phyloP scores from a whole-genome alignment of 2,888 invertebrate species.

The Ctenicera cuprea region DNA sequence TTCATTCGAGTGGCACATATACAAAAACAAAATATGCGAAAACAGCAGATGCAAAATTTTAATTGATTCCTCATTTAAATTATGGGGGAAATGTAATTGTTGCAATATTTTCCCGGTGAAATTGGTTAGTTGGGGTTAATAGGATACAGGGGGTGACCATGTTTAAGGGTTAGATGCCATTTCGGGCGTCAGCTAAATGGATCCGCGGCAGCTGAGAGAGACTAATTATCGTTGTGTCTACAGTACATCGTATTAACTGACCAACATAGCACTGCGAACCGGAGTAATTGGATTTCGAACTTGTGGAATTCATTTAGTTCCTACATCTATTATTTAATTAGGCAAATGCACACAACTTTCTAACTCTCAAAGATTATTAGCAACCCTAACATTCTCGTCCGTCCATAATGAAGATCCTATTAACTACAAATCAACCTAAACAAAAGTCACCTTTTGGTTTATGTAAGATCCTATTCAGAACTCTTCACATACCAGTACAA shows the following conservation, averaged over 20 bases:
- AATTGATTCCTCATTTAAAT: constrained; percentile 37
- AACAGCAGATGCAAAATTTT: constrained; percentile 33
- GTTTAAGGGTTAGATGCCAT: constrained; percentile 49
- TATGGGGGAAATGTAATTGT: constrained; percentile 39
- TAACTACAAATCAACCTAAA: background rate
- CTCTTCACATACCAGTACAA: too few species aligned
- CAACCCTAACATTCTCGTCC: constrained; percentile 18
- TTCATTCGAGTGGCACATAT: constrained; percentile 23
- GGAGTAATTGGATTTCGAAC: constrained; percentile 59
- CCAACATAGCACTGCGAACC: constrained; percentile 58
- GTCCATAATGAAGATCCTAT: constrained; percentile 10
- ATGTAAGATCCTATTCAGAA: too few species aligned
- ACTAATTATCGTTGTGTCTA: constrained; percentile 57
- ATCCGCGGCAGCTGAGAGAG: constrained; percentile 48
- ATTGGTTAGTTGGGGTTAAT: constrained; percentile 49
- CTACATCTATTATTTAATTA: constrained; percentile 60
- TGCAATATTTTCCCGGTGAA: constrained; percentile 32
- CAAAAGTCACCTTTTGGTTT: background rate
- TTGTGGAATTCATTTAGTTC: constrained; percentile 59
- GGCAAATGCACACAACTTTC: constrained; percentile 45
- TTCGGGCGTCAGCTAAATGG: constrained; percentile 50
- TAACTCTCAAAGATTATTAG: constrained; percentile 45
- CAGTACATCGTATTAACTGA: constrained; percentile 59
- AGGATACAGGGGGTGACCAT: constrained; percentile 44
- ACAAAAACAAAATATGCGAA: constrained; percentile 36